Base-by-base conservation (phyloP, 1,140 invertebrate species). In the Phthorimaea operculella region DNA sequence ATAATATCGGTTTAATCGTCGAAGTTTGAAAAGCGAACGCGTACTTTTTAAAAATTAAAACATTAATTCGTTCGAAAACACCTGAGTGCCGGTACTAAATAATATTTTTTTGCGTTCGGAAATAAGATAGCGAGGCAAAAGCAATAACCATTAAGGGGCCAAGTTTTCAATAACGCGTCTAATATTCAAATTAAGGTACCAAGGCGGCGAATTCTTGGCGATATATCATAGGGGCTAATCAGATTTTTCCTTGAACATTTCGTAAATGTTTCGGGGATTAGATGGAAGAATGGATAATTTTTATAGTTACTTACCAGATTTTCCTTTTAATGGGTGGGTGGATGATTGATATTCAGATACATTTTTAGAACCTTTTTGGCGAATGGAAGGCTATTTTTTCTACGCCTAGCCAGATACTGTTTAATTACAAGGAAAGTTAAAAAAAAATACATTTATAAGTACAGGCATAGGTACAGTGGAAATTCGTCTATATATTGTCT, bases 141-240 rank as follows among this genome's bases (percentile, higher is more conserved):
- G 81, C 78, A 84, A 84, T 84, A 84, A 84, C 81, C 81, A 76
- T 84, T 84, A 81, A 77, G 70, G 66, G 70, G 67, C 53, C 54
- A 83, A 84, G 69, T 82, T 84, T 84, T 84, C 81, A 84, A 84
- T 84, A 84, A 81, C 78, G 76, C 77, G 78, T 83, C 76, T 80
- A 76, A 83, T 83, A 84, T 84, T 84, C 79, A 84, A 84, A 84
- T 84, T 79, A 83, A 74, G 70, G 71, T 68, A 76, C 68, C 75
- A 77, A 81, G 67, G 72, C 76, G 76, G 63, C 61, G 67, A 73
- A 74, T 75, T 72, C 70, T 56, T 59, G 58, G 65, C 81, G 66
- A 80, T 84, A 82, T 80, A 84, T 84, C 81, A 84, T 84, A 69
- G 66, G 63, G 70, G 74, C 75, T 80, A 83, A 84, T 84, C 81